Conservation (phyloP, 2,888 invertebrate genomes). For the Lumbricus terrestris region DNA sequence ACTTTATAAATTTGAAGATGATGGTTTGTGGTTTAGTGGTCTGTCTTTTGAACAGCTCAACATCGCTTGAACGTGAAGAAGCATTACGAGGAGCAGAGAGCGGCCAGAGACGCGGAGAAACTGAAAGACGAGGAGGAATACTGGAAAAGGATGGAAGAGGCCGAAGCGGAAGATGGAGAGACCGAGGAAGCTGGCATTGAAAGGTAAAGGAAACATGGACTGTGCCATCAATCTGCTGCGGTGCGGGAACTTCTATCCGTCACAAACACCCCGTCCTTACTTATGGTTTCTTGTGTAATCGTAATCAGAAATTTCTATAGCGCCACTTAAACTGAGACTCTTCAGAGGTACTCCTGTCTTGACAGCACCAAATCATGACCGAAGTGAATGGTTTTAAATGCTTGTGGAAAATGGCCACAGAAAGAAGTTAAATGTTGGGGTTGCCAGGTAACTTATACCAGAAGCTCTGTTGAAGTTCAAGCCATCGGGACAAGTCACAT, state of each 20-base stretch:
- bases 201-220: not conserved
- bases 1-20: no score
- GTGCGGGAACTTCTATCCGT: not conserved
- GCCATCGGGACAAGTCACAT: no score
- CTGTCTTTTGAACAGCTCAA: not conserved
- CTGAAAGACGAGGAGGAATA: not conserved
- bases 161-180: not conserved
- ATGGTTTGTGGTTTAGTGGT: not conserved
- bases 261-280: not conserved
- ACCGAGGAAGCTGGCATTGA: not conserved
- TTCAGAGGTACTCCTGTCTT: no score
- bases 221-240: accelerated
- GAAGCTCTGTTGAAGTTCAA: no score
- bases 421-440: no score
- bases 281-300: not conserved
- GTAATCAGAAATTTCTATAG: no score
- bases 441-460: no score
- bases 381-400: no score
- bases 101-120: not conserved
- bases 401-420: no score
- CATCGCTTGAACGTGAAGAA: conserved; percentile 4
- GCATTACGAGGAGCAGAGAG: not conserved
- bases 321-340: no score
- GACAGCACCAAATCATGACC: no score
- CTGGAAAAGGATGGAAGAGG: not conserved